Conservation (phyloP, 2,797 vertebrate genomes). For the Trichosurus vulpecula region DNA sequence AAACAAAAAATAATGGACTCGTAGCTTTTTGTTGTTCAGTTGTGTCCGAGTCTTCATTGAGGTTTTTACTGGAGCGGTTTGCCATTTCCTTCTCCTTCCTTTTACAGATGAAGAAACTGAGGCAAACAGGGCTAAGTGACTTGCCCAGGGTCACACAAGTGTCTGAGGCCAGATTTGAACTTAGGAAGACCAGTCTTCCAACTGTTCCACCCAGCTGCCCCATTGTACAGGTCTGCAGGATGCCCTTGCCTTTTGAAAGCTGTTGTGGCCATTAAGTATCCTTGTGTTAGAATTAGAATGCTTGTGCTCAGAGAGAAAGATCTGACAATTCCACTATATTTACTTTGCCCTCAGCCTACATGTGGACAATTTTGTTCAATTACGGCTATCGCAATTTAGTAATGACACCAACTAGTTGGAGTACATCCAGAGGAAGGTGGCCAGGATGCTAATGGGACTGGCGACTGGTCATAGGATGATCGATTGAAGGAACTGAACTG, state of each 20-base stretch:
- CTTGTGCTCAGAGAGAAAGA: background rate
- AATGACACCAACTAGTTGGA: background rate
- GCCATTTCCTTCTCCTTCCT: background rate
- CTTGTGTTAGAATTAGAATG: background rate
- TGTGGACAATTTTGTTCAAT: background rate
- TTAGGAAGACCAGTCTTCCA: background rate
- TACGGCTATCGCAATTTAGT: background rate
- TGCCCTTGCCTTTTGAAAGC: background rate
- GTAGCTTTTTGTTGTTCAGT: background rate
- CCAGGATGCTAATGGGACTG: background rate
- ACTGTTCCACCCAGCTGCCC: background rate
- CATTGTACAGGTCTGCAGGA: background rate
- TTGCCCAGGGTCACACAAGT: background rate
- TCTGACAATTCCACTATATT: background rate
- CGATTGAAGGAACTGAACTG: background rate
- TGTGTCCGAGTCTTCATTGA: background rate
- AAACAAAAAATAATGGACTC: no score
- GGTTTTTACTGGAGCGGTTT: background rate
- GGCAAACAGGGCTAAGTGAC: background rate
- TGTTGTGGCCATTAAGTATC: background rate
- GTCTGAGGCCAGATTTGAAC: background rate
- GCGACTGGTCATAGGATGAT: background rate
- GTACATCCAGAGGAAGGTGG: background rate
- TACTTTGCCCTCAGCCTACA: background rate
- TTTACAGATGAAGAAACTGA: background rate